Conservation (phyloP, 2,797 vertebrate species). For the Sebastes matsubarae region DNA sequence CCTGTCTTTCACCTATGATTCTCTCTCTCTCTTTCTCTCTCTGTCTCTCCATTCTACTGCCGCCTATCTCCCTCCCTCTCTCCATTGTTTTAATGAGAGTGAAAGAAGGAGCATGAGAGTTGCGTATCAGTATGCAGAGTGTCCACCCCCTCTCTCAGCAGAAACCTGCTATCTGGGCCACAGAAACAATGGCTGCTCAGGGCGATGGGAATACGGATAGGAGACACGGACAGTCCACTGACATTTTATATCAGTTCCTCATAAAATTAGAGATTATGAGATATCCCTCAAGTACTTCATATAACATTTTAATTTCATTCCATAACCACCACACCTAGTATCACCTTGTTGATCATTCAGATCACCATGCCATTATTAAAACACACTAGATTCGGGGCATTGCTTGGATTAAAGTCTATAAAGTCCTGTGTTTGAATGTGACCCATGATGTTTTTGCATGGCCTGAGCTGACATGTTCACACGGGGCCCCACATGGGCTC, state of each 20-base stretch:
- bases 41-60: not conserved
- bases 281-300: not conserved
- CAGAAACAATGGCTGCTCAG: constrained; percentile 40
- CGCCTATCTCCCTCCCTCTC: not conserved
- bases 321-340: not conserved
- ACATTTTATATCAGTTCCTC: constrained; percentile 9
- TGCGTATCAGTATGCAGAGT: constrained; percentile 43
- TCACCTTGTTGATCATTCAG: not conserved
- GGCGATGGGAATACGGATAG: constrained; percentile 13
- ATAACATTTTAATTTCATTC: not conserved
- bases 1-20: constrained; percentile 22
- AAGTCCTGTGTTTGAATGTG: not conserved
- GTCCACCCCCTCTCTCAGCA: constrained; percentile 19
- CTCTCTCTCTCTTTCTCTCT: not conserved
- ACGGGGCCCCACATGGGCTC: not conserved
- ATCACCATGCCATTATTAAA: not conserved
- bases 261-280: not conserved
- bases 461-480: constrained; percentile 8
- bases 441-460: not conserved
- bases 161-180: constrained; percentile 38
- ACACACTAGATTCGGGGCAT: not conserved
- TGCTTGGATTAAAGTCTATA: not conserved
- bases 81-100: constrained; percentile 45
- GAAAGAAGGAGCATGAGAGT: constrained; percentile 16
- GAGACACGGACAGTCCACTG: constrained; percentile 13